Base-by-base conservation (phyloP, 2,113 vertebrate species). In the Chiloscyllium plagiosum region DNA sequence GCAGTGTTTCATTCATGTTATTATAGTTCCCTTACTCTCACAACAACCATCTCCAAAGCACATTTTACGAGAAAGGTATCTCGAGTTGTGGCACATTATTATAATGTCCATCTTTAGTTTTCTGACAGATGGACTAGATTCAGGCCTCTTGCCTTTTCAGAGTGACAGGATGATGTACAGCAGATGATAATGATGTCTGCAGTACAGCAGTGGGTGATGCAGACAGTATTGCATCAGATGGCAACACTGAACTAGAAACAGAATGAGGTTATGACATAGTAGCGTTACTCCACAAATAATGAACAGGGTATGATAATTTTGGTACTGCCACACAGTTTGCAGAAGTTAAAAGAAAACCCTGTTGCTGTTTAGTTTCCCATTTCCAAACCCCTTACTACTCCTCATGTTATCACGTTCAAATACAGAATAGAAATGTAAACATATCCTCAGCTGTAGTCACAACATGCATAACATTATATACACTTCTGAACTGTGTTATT, bases 171-270 rank as follows among this genome's bases (percentile, higher is more conserved):
- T 66, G 17, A 5, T 66, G 89, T n/a, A 17, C n/a, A 33, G 89
- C 33, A 37, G 61, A 93, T 19, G 61, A 66, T 66, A 61, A 10
- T 93, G 89, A 22, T 93, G 6, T 93, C 33, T 66, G 61, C 89
- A 93, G 61, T 61, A 66, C 89, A 66, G 33, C 89, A 93, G 33
- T 6, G n/a, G 19, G 61, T 37, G 61, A 66, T 66, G n/a, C 89
- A 93, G 89, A 7, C 89, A 66, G 89, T 61, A 3, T 68, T 68
- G 37, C n/a, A 66, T 93, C 89, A 93, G 89, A 93, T 93, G 89
- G 89, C 10, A 12, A 37, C n/a, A 93, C 66, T 93, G 37, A 66
- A 66, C 66, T 17, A 17, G 89, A 93, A 93, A 6, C 89, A 93
- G 65, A 68, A 66, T 37, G 89, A 66, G 6, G 61, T 33, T 2